Evolutionary conservation across 2,113 vertebrate genomes (phyloP).

Genomic region (Brachionichthys hirsutus): DNA sequence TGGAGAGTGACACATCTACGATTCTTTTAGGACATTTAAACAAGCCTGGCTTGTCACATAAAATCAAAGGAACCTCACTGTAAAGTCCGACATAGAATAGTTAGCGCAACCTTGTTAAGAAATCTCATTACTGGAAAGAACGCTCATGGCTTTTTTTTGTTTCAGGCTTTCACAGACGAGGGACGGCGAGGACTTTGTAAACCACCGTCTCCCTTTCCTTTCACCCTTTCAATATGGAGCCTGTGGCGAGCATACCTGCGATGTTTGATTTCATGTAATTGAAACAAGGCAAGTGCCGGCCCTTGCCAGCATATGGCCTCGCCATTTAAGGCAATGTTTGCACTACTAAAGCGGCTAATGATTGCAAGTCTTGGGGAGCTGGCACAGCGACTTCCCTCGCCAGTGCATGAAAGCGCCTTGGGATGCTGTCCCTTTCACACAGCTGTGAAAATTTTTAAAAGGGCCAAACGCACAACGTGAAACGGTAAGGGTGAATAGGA

Average conservation of each 20-base stretch:
- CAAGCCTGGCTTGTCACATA: constrained; percentile 65
- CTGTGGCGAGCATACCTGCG: constrained; percentile 74
- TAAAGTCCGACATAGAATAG: constrained; percentile 62
- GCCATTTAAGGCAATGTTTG: constrained; percentile 83
- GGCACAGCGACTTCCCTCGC: constrained; percentile 70
- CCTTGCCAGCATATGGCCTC: constrained; percentile 74
- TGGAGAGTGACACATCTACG: constrained; percentile 56
- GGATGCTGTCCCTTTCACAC: constrained; percentile 74
- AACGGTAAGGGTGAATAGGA: constrained; percentile 73
- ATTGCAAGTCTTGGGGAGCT: constrained; percentile 76
- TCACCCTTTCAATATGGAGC: constrained; percentile 61
- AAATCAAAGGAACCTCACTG: constrained; percentile 67
- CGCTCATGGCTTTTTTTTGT: constrained; percentile 63
- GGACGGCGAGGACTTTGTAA: constrained; percentile 55
- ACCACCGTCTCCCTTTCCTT: constrained; percentile 43
- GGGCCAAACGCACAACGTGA: constrained; percentile 76
- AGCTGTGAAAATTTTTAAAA: constrained; percentile 78
- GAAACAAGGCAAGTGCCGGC: constrained; percentile 75
- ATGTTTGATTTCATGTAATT: constrained; percentile 80
- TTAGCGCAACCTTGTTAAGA: constrained; percentile 47
- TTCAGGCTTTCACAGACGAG: constrained; percentile 57
- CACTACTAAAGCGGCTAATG: constrained; percentile 76
- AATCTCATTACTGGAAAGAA: constrained; percentile 64
- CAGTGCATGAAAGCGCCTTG: constrained; percentile 66
- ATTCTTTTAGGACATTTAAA: constrained; percentile 72